phyloP scores from a whole-genome alignment of 1,140 invertebrate species.

The Leptonema lineaticorne region DNA sequence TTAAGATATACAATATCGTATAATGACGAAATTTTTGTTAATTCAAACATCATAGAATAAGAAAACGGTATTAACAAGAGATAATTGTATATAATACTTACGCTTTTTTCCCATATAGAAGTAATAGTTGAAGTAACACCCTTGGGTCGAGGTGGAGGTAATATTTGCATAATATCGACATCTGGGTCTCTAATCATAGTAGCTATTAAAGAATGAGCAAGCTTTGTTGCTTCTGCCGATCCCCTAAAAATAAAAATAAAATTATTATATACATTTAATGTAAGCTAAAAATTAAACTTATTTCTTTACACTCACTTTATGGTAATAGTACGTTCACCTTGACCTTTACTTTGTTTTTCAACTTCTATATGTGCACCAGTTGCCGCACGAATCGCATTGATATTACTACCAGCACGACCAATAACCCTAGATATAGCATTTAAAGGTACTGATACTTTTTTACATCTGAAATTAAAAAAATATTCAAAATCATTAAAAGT shows the following conservation, averaged over 20 bases:
- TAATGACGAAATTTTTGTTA: too few relatives aligned
- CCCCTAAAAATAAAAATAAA: conserved; percentile 61
- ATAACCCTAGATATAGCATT: conserved; percentile 95
- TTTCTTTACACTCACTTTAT: conserved; percentile 72
- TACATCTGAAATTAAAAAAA: conserved; percentile 31
- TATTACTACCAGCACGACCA: conserved; percentile 93
- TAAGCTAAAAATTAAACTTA: not conserved
- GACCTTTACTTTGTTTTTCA: conserved; percentile 93
- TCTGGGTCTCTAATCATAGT: conserved; percentile 91
- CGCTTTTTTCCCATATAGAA: conserved; percentile 62
- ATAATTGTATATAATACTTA: conserved; percentile 17
- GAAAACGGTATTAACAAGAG: too few relatives aligned
- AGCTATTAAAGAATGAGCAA: conserved; percentile 83
- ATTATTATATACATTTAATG: not conserved
- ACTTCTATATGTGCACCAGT: conserved; percentile 97
- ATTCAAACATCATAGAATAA: too few relatives aligned
- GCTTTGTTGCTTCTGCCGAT: conserved; percentile 85
- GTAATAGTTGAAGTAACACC: conserved; percentile 53
- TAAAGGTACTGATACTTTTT: conserved; percentile 81
- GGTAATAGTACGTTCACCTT: conserved; percentile 90
- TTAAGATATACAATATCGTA: too few relatives aligned
- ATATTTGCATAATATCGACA: conserved; percentile 82
- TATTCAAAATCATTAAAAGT: not conserved
- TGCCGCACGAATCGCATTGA: conserved; percentile 92
- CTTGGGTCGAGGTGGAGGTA: conserved; percentile 64